Conservation (phyloP, 2,113 vertebrate genomes). For the Heptranchias perlo region DNA sequence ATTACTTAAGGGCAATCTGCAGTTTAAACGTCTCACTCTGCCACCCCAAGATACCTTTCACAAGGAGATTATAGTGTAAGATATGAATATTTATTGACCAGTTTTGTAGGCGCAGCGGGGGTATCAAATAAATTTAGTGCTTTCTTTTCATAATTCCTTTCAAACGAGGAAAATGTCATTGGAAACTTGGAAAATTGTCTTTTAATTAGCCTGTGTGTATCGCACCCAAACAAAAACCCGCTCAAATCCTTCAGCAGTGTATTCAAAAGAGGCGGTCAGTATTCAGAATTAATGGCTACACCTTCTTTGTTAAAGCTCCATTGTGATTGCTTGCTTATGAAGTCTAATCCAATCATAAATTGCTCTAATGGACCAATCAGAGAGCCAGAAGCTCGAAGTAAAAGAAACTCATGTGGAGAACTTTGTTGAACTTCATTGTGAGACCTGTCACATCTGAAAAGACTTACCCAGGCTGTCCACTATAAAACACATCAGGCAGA, state of each 20-base stretch:
- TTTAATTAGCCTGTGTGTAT: conserved; percentile 80
- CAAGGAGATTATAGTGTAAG: conserved; percentile 30
- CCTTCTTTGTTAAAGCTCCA: conserved; percentile 73
- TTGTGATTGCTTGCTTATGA: conserved; percentile 85
- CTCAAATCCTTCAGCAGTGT: conserved; percentile 57
- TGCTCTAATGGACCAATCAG: conserved; percentile 77
- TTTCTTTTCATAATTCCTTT: conserved; percentile 67
- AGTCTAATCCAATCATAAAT: conserved; percentile 99
- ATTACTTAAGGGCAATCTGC: not conserved
- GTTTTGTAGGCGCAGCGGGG: conserved; percentile 62
- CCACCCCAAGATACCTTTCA: not conserved
- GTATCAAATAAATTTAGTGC: conserved; percentile 69
- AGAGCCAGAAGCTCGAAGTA: conserved; percentile 56
- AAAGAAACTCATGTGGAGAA: conserved; percentile 86
- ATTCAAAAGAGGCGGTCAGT: conserved; percentile 74
- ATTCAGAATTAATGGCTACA: conserved; percentile 80
- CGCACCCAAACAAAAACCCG: conserved; percentile 65
- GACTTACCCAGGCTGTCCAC: conserved; percentile 57
- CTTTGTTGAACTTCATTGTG: conserved; percentile 89
- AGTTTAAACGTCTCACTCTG: conserved; percentile 34
- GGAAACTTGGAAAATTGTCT: conserved; percentile 77
- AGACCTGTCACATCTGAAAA: conserved; percentile 80
- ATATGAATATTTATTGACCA: conserved; percentile 74
- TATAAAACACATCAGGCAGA: conserved; percentile 77
- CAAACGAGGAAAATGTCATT: conserved; percentile 70